phyloP scores from a whole-genome alignment of 2,113 vertebrate species.

The Hippocampus abdominalis region DNA sequence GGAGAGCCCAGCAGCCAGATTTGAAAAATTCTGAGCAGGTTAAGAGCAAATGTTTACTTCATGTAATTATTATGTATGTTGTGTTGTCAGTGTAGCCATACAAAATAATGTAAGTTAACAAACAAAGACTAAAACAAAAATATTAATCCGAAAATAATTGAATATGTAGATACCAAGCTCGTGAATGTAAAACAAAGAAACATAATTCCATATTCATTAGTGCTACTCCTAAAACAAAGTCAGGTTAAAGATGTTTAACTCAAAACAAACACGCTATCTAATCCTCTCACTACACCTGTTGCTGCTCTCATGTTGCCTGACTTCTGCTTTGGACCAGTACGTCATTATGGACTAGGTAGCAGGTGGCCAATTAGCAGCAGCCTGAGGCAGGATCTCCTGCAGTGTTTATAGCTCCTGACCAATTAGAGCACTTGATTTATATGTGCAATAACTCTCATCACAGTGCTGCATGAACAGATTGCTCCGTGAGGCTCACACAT shows the following conservation, averaged over 20 bases:
- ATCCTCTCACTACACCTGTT: slow-evolving; percentile 47
- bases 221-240: background rate
- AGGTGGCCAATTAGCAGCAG: slow-evolving; percentile 63
- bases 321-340: slow-evolving; percentile 34
- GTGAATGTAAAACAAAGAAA: too few species aligned
- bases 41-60: too few species aligned
- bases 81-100: too few species aligned
- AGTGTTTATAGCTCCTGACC: slow-evolving; percentile 54
- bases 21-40: too few species aligned
- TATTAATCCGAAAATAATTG: too few species aligned
- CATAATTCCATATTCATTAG: too few species aligned
- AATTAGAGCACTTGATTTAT: slow-evolving; percentile 68
- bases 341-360: slow-evolving; percentile 17
- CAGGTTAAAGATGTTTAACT: background rate
- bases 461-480: slow-evolving; percentile 12
- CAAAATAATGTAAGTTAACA: too few species aligned
- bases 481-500: background rate
- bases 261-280: background rate
- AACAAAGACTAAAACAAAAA: too few species aligned
- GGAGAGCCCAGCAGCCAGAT: too few species aligned
- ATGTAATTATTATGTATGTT: background rate
- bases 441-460: slow-evolving; percentile 40
- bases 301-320: slow-evolving; percentile 25
- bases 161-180: too few species aligned
- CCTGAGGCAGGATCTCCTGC: slow-evolving; percentile 54